These are phyloP conservation scores for Barypeithes pellucidus DNA, from an alignment of 2,888 invertebrate species.

Conservation along the genomic window DNA sequence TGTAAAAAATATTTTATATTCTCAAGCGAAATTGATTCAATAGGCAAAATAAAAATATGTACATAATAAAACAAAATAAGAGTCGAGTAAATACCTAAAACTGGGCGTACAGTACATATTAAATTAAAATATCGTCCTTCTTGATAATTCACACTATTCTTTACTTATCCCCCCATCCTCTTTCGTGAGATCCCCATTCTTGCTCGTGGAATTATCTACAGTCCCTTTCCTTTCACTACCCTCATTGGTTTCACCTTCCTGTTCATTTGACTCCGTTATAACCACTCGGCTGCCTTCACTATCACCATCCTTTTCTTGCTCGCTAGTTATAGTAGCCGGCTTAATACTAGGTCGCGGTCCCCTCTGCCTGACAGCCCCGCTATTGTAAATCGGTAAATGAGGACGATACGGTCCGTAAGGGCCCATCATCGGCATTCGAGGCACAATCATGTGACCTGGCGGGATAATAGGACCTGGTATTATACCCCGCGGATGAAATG, in stretches of 20 bases:
- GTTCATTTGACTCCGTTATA: neutral
- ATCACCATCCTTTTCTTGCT: constrained; percentile 10
- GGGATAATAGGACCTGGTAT: constrained; percentile 39
- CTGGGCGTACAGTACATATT: no score
- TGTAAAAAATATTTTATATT: no score
- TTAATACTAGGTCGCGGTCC: constrained; percentile 1
- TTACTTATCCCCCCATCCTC: neutral
- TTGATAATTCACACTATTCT: neutral
- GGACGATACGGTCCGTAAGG: constrained; percentile 36
- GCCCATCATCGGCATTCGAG: constrained; percentile 47
- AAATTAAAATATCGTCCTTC: no score
- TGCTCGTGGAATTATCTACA: neutral
- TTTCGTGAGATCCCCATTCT: neutral
- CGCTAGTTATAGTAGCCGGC: constrained; percentile 31
- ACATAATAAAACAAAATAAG: no score
- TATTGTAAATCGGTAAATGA: constrained; percentile 50
- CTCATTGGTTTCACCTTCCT: neutral
- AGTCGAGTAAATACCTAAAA: no score
- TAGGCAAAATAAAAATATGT: no score
- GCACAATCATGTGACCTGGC: constrained; percentile 45
- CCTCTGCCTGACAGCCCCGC: constrained; percentile 25
- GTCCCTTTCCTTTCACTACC: neutral
- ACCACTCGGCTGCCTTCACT: neutral
- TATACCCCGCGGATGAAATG: constrained; percentile 47
- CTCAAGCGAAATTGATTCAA: no score